Percentiles rank a stretch among this genome's conserved stretches.
These are phyloP conservation scores for Drosophila ustulata DNA, from an alignment of 2,888 invertebrate genomes.

Conservation along the genomic window DNA sequence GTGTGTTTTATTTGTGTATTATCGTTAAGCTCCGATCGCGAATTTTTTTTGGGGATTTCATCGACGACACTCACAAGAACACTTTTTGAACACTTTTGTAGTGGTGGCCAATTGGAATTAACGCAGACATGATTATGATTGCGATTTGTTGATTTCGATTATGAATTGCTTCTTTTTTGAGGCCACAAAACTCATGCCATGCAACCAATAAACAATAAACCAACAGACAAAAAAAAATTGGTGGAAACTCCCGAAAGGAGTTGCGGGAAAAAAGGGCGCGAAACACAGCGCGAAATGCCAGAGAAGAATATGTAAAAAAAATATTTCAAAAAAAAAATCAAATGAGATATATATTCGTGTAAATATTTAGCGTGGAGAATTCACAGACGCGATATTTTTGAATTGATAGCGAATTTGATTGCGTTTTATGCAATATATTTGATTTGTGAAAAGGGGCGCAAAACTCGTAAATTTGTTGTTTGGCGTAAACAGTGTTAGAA, in stretches of 20 bases:
- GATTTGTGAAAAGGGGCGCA: background rate
- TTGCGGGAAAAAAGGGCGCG: slow-evolving; percentile 17
- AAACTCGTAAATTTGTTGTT: slow-evolving; percentile 7
- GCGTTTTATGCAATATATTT: background rate
- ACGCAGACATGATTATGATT: slow-evolving; percentile 12
- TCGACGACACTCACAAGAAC: slow-evolving; percentile 36
- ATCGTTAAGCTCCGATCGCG: slow-evolving; percentile 3
- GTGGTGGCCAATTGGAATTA: slow-evolving; percentile 39
- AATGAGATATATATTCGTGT: background rate
- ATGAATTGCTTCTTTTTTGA: background rate
- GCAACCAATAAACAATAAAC: slow-evolving; percentile 40
- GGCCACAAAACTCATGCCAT: slow-evolving; percentile 25
- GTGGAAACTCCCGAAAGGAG: slow-evolving; percentile 1
- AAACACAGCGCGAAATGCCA: slow-evolving; percentile 18
- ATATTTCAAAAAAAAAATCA: slow-evolving; percentile 9
- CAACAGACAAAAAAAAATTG: slow-evolving; percentile 18
- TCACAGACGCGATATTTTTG: slow-evolving; percentile 4
- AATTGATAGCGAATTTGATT: background rate
- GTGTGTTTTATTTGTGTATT: background rate
- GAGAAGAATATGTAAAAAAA: slow-evolving; percentile 34
- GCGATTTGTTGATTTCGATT: slow-evolving; percentile 19
- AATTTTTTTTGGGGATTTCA: background rate
- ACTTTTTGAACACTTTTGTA: slow-evolving; percentile 24
- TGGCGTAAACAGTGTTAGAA: slow-evolving; percentile 7
- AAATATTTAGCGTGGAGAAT: slow-evolving; percentile 4